These are phyloP conservation scores for Cataglyphis hispanica DNA, from an alignment of 1,140 invertebrate species.

Conservation along the genomic window DNA sequence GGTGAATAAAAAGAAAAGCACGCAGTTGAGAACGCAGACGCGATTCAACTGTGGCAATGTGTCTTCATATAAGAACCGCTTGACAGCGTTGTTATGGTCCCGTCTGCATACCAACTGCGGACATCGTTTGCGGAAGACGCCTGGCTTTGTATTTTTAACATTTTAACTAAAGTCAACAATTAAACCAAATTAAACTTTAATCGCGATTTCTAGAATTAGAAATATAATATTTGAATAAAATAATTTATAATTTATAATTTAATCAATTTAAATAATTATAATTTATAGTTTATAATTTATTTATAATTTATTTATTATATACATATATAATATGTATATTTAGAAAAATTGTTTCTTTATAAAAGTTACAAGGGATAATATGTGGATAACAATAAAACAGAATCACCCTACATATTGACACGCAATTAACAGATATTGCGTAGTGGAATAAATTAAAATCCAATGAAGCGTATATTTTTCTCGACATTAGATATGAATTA, in stretches of 20 bases:
- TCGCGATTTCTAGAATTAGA: not conserved
- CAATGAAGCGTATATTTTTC: not conserved
- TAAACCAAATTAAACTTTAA: not conserved
- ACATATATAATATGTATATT: too few species aligned
- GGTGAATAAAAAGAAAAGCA: conserved; percentile 60
- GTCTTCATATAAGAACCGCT: conserved; percentile 72
- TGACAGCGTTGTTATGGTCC: conserved; percentile 66
- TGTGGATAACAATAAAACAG: not conserved
- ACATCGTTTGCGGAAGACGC: conserved; percentile 55
- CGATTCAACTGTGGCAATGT: conserved; percentile 70
- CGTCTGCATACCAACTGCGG: conserved; percentile 63
- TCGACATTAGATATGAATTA: conserved; percentile 5
- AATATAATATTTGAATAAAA: not conserved
- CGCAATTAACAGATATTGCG: not conserved
- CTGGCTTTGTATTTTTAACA: conserved; percentile 14
- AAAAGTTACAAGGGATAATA: not conserved
- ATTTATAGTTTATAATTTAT: too few species aligned
- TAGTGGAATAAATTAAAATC: conserved; percentile 20
- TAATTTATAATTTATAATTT: not conserved
- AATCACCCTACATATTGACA: not conserved
- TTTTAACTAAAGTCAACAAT: not conserved
- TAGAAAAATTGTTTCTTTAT: not conserved
- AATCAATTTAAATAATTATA: too few species aligned
- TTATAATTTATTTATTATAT: too few species aligned
- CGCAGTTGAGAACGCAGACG: conserved; percentile 63